phyloP scores from a whole-genome alignment of 2,113 vertebrate genomes.

The Raja brachyura region DNA sequence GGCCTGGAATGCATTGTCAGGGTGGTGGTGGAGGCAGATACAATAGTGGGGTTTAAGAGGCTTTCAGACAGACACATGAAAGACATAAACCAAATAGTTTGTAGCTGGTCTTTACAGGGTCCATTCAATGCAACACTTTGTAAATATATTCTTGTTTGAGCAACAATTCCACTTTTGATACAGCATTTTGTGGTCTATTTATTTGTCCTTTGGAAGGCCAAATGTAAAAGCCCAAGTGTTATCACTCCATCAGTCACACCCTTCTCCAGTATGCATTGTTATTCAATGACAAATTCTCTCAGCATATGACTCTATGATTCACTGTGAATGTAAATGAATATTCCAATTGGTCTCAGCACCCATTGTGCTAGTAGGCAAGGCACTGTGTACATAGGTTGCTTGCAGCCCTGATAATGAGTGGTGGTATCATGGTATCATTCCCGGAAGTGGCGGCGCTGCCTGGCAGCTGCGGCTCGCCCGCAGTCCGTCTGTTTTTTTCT shows the following conservation, averaged over 20 bases:
- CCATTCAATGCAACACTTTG: background rate
- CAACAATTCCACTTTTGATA: background rate
- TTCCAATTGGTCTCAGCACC: background rate
- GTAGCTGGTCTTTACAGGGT: background rate
- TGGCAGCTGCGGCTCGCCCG: too few species aligned
- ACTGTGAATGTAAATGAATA: constrained; percentile 14
- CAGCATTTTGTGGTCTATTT: background rate
- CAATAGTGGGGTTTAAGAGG: too few species aligned
- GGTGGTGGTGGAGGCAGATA: too few species aligned
- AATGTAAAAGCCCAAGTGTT: background rate
- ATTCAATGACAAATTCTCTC: background rate
- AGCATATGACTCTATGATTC: background rate
- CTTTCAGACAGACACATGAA: too few species aligned
- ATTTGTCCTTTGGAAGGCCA: background rate
- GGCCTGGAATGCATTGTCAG: too few species aligned
- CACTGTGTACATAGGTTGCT: background rate
- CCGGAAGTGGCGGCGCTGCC: too few species aligned
- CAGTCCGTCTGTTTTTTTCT: too few species aligned
- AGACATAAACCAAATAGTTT: background rate
- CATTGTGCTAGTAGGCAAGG: background rate
- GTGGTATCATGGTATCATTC: too few species aligned
- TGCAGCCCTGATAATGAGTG: background rate
- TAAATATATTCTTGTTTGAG: background rate
- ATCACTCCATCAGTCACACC: background rate
- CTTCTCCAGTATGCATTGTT: background rate